Conservation (phyloP, 2,797 vertebrate genomes). For the Austrolebias charrua region DNA sequence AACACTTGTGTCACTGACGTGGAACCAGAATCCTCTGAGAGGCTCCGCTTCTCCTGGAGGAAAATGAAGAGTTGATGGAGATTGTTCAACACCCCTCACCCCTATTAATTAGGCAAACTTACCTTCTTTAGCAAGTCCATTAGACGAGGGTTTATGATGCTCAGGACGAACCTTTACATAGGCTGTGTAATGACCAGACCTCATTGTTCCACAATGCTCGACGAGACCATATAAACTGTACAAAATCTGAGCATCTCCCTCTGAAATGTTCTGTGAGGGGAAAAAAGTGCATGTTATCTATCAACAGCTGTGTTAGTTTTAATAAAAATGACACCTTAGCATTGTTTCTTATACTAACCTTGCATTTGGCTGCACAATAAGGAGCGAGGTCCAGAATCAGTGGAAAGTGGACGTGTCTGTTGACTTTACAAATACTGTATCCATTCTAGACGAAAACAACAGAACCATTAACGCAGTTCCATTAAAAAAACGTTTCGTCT, state of each 20-base stretch:
- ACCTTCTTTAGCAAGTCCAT: slow-evolving; percentile 75
- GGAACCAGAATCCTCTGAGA: slow-evolving; percentile 89
- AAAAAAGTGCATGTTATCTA: slow-evolving; percentile 14
- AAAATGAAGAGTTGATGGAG: background rate
- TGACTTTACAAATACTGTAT: slow-evolving; percentile 93
- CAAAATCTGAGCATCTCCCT: slow-evolving; percentile 81
- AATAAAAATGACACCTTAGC: background rate
- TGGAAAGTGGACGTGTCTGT: slow-evolving; percentile 91
- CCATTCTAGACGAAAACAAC: slow-evolving; percentile 79
- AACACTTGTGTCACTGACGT: slow-evolving; percentile 91
- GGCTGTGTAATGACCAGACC: slow-evolving; percentile 95
- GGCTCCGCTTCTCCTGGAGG: slow-evolving; percentile 66
- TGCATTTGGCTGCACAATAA: slow-evolving; percentile 91
- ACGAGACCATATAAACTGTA: slow-evolving; percentile 95
- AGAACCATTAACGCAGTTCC: background rate
- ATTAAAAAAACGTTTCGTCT: background rate
- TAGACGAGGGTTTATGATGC: slow-evolving; percentile 69
- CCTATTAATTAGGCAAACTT: slow-evolving; percentile 17
- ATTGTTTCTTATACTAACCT: slow-evolving; percentile 79
- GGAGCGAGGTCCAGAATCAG: slow-evolving; percentile 92
- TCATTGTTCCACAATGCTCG: slow-evolving; percentile 97
- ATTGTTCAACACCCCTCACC: too few species aligned
- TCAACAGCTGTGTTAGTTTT: background rate
- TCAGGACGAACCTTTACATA: slow-evolving; percentile 86
- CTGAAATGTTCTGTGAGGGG: slow-evolving; percentile 81